Evolutionary conservation across 2,888 invertebrate genomes (phyloP), one percentile per base, ranked within the genome.

Genomic region (Acanthococcus lagerstroemiae): DNA sequence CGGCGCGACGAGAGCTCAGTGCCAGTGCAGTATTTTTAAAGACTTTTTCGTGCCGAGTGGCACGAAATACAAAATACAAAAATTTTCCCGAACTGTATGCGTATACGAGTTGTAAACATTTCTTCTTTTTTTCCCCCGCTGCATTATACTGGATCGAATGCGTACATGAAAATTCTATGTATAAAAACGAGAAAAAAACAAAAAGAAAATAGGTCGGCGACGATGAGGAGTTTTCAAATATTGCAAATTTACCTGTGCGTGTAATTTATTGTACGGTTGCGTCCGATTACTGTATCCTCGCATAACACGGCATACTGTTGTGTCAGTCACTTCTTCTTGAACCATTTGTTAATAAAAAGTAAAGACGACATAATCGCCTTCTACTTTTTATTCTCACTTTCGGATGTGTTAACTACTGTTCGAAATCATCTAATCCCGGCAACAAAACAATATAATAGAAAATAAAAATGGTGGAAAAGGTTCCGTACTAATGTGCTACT

Each of bases 321-420:
- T 63, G 37, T 63, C 63, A 50, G 63, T 63, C 63, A 63, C 63
- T 63, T 63, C 63, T 63, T 63, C 63, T 63, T 54, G 63, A 63
- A 63, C 63, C 63, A 63, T 63, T 63, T 63, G 63, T 52, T 63
- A 50, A 63, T 63, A 63, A 63, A 63, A 63, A 63, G 63, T 54
- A 63, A 63, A 63, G 63, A 63, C 63, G 63, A 63, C 63, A 63
- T 63, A 63, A 63, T 63, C 63, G 63, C 25, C 63, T 63, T 63
- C 5, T 63, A 63, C 63, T 63, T 63, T 57, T 48, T 27, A 48
- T 52, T 63, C 54, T 54, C 24, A 44, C 15, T 37, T 63, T 52
- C 54, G 52, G 27, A 21, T 12, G 22, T 52, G 52, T 63, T 63
- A 63, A 63, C 63, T 63, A 63, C 50, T 25, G 9, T 54, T 54